These are phyloP conservation scores for Argya squamiceps DNA, from an alignment of 2,797 vertebrate genomes.

Conservation along the genomic window DNA sequence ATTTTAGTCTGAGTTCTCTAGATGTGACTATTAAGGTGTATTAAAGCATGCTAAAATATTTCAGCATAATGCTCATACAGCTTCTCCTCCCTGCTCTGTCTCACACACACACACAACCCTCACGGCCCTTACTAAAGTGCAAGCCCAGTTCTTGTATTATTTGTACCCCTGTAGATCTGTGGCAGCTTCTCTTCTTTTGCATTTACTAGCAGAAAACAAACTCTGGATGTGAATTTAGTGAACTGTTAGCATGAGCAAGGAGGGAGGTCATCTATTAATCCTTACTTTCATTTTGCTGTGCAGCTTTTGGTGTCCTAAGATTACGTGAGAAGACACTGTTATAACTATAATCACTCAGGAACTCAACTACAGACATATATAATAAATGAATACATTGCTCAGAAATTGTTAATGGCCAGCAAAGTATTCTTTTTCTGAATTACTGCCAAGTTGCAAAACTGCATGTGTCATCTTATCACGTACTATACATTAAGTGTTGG, in stretches of 20 bases:
- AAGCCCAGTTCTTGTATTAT: not conserved
- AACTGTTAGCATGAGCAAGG: not conserved
- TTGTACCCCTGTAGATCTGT: not conserved
- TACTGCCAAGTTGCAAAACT: slow-evolving; percentile 46
- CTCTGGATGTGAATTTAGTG: slow-evolving; percentile 10
- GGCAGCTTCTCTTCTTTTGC: not conserved
- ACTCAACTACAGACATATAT: slow-evolving; percentile 42
- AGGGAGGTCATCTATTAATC: slow-evolving; percentile 45
- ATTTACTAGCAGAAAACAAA: not conserved
- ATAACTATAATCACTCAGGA: slow-evolving; percentile 43
- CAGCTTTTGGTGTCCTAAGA: slow-evolving; percentile 41
- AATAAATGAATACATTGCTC: slow-evolving; percentile 26
- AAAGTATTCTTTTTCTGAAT: slow-evolving; percentile 23
- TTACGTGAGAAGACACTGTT: slow-evolving; percentile 52
- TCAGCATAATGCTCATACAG: not conserved
- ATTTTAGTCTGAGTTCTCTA: not conserved
- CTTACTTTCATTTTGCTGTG: slow-evolving; percentile 41
- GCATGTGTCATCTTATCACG: slow-evolving; percentile 18
- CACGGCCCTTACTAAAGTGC: not conserved
- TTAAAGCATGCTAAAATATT: not conserved
- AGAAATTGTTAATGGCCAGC: not conserved
- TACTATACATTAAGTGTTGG: slow-evolving; percentile 18
- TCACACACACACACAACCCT: not conserved
- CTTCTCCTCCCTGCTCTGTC: not conserved
- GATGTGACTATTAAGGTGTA: not conserved